Evolutionary conservation across 2,888 invertebrate species (phyloP).

Genomic region (Tyria jacobaeae): DNA sequence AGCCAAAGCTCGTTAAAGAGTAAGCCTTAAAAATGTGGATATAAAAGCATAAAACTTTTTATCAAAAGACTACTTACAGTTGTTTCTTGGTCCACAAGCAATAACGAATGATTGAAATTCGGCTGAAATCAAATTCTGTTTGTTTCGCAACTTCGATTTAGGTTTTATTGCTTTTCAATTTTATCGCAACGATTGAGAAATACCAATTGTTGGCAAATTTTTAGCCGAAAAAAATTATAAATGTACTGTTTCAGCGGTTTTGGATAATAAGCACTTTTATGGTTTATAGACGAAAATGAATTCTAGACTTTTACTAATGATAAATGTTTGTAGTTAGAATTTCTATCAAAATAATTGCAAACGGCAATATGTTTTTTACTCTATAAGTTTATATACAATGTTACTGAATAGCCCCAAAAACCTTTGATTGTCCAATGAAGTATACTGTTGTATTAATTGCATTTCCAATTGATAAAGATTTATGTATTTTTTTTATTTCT

Average conservation of each 20-base stretch:
- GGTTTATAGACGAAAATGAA: conserved; percentile 10
- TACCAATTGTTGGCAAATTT: conserved; percentile 52
- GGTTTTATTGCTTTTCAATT: conserved; percentile 69
- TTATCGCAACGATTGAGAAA: conserved; percentile 65
- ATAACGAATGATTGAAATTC: conserved; percentile 68
- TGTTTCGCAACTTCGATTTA: conserved; percentile 75
- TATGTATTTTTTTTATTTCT: no score
- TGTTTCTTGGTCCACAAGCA: conserved; percentile 37
- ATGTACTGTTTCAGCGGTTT: conserved; percentile 18
- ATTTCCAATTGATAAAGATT: no score
- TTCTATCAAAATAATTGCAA: neutral
- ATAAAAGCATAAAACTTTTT: conserved; percentile 11
- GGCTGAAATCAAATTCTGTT: conserved; percentile 68
- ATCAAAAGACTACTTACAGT: conserved; percentile 54
- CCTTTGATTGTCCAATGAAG: neutral
- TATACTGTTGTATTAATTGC: no score
- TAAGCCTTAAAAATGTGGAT: conserved; percentile 12
- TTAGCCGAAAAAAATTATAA: conserved; percentile 25
- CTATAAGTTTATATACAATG: neutral
- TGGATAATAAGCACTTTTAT: conserved; percentile 19
- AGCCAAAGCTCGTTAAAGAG: conserved; percentile 1
- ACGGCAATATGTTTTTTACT: neutral
- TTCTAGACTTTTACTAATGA: neutral
- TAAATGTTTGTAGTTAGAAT: neutral
- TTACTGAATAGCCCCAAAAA: neutral